Percentiles rank a stretch among this genome's conserved stretches.
Conservation (phyloP, 64 coral and sea anemone species). For the Hydrozoanthus tunicans region DNA sequence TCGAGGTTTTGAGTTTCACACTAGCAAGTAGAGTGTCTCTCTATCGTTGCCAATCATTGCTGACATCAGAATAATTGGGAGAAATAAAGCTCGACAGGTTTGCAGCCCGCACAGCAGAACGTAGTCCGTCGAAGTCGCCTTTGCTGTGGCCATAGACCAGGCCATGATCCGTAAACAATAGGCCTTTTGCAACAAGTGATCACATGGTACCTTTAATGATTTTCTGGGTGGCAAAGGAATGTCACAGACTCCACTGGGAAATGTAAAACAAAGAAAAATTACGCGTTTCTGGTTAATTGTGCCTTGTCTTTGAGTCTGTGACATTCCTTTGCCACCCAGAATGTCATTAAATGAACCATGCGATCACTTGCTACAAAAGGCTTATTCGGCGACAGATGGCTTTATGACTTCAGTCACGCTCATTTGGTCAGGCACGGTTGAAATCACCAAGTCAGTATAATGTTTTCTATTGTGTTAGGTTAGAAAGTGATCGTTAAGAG, state of each 20-base stretch:
- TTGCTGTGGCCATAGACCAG: constrained; percentile 28
- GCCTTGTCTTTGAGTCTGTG: no score
- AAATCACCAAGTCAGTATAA: constrained; percentile 21
- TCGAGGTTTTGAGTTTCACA: constrained; percentile 37
- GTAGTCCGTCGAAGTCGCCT: constrained; percentile 24
- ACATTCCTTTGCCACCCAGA: no score
- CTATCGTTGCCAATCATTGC: constrained; percentile 28
- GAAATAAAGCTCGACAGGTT: constrained; percentile 28
- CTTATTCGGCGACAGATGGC: not conserved
- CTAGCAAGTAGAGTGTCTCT: constrained; percentile 27
- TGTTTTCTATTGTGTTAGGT: constrained; percentile 29
- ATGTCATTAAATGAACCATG: no score
- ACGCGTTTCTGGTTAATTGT: no score
- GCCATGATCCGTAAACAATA: not conserved
- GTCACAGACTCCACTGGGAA: no score
- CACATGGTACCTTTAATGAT: no score
- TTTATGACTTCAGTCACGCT: constrained; percentile 42
- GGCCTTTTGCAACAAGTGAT: no score
- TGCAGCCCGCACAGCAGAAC: constrained; percentile 37
- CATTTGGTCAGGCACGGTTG: constrained; percentile 19
- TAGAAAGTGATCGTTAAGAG: constrained; percentile 31
- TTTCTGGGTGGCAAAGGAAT: no score
- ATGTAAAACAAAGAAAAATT: no score
- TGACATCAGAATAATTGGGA: not conserved
- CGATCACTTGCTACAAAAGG: no score